Percentiles rank a stretch among this genome's conserved stretches.
Evolutionary conservation across 1,140 invertebrate species (phyloP).

Genomic region (Zaprionus africanus): DNA sequence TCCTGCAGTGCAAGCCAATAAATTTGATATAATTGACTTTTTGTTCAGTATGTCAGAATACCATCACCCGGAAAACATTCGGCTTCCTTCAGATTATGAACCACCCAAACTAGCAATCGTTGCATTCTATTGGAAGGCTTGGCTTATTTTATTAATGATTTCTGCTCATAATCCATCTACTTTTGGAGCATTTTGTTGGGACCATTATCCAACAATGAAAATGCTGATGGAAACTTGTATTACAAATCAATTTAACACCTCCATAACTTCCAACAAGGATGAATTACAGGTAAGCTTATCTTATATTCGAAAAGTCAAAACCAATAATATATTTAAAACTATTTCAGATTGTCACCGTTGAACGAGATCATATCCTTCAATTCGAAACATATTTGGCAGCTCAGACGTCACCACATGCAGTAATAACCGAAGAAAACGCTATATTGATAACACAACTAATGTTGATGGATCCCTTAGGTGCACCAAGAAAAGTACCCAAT

Average conservation of each 20-base stretch:
- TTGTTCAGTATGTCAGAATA: slow-evolving; percentile 96
- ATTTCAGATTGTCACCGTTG: slow-evolving; percentile 88
- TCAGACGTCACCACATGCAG: slow-evolving; percentile 90
- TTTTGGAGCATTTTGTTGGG: slow-evolving; percentile 94
- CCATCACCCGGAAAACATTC: slow-evolving; percentile 96
- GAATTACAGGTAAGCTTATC: slow-evolving; percentile 71
- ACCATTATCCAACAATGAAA: slow-evolving; percentile 95
- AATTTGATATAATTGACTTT: slow-evolving; percentile 94
- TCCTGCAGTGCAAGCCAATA: slow-evolving; percentile 90
- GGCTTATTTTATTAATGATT: slow-evolving; percentile 95
- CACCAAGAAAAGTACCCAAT: slow-evolving; percentile 91
- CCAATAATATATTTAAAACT: background rate
- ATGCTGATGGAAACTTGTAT: slow-evolving; percentile 99
- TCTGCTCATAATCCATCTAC: slow-evolving; percentile 95
- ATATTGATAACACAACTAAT: slow-evolving; percentile 93
- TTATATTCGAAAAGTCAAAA: background rate
- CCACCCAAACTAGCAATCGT: slow-evolving; percentile 96
- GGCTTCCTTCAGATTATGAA: slow-evolving; percentile 92
- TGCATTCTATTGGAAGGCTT: slow-evolving; percentile 97
- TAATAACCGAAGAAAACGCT: slow-evolving; percentile 96
- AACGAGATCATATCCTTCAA: slow-evolving; percentile 94
- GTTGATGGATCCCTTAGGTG: slow-evolving; percentile 93
- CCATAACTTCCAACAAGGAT: slow-evolving; percentile 60
- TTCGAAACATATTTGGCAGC: slow-evolving; percentile 97
- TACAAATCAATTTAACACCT: slow-evolving; percentile 88